Base-by-base conservation (phyloP, 2,888 invertebrate species). In the Agrochola circellaris region DNA sequence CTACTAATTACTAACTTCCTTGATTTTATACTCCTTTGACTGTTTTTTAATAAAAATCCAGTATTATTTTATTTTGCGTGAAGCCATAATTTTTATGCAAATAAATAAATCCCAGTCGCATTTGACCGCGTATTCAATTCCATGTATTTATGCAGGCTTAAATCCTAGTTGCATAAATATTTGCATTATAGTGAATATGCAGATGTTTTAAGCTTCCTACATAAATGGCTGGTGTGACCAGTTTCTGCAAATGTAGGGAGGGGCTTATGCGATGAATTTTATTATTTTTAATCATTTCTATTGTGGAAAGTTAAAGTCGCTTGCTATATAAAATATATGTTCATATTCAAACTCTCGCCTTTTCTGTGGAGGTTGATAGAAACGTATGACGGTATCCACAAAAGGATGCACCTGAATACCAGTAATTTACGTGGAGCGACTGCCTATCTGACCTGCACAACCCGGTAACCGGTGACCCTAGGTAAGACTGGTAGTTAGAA, bases 141-240 rank as follows among this genome's bases (percentile, higher is more conserved):
- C 68, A 65, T 61, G 60, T 77, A 61, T 82, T 62, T 82, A 73
- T 73, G 73, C 74, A 51, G 61, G 65, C 69, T 75, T 75, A 72
- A 62, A 80, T 84, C 69, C 84, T 72, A 82, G 84, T 84, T 80
- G 72, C 70, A 84, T 79, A 75, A 75, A 84, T 84, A 82, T 83
- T 84, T 84, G 73, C 66, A 76, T 81, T 84, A 70, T 76, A 61
- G 67, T 83, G 81, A 84, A 81, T 83, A 83, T 84, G 85, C 26
- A 83, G 45, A 84, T 80, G 45, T 60, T 69, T 61, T 70, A 75
- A 84, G 84, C 84, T 72, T 20, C 61, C 26, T 34, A 69, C 61
- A 58, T 45, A 58, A 65, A 68, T 61, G 69, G 42, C 48, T 48
- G 34, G 38, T n/a, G 51, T 34, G 84, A 30, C 56, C 56, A 34